Evolutionary conservation across 1,140 invertebrate species (phyloP), one percentile per base, ranked within the genome.

Genomic region (Campoletis sonorensis): DNA sequence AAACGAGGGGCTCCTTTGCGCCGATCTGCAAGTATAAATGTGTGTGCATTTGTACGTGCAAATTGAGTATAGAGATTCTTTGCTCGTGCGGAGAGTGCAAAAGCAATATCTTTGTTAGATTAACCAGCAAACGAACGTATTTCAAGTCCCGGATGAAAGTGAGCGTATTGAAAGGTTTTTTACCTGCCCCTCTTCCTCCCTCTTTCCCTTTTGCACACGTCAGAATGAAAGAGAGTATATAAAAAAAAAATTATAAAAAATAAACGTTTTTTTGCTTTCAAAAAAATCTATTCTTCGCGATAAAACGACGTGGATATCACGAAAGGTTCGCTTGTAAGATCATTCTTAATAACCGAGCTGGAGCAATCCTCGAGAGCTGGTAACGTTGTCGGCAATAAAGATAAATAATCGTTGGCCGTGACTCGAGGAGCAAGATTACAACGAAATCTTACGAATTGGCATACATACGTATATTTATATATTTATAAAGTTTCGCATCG

Each of bases 401-500:
- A 67, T 67, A 67, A 67, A 67, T 67, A 67, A 67, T 67, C 61
- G 61, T 2, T 67, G 61, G 61, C 61, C 61, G 23, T 67, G 61
- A 67, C 61, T 67, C 23, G 61, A 26, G 61, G 61, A 67, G 61
- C 61, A 27, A 67, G 21, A 67, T 67, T 67, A 67, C 61, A 30
- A 58, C 54, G 54, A 58, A 58, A 58, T 58, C 54, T 45, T 58
- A n/a, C 54, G 18, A 67, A 23, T 67, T 67, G 23, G 54, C 21
- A 58, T 58, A 21, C 8, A 58, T n/a, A 58, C 13, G 21, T 21
- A 21, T n/a, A 7, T 58, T 58, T n/a, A n/a, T 21, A 58, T 58
- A 58, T n/a, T n/a, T n/a, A n/a, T n/a, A 7, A 54, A 18, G 4
- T 4, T 54, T 15, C 51, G 10, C 37, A 37, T 4, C 37, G 37